These are phyloP conservation scores for Alviniconcha strummeri DNA, from an alignment of 2,888 invertebrate species.

Conservation along the genomic window DNA sequence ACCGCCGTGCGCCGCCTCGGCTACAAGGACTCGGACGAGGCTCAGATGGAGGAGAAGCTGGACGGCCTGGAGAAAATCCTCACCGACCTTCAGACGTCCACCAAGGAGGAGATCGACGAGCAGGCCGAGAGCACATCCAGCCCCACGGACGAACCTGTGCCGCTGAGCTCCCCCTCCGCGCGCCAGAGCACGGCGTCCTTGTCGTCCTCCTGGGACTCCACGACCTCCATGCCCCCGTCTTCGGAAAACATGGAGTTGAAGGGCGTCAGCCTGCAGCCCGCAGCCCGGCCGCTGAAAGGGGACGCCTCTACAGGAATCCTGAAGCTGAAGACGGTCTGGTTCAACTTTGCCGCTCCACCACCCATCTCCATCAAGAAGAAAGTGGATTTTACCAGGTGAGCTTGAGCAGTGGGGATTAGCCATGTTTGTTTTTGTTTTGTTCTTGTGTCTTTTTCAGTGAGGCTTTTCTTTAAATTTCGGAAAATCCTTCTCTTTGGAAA, in stretches of 20 bases:
- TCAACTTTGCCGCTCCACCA: conserved; percentile 97
- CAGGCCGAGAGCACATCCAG: conserved; percentile 36
- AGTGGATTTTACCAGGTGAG: conserved; percentile 91
- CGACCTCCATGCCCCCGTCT: conserved; percentile 52
- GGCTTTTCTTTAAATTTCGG: neutral
- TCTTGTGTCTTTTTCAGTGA: neutral
- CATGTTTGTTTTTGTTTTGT: too few relatives aligned
- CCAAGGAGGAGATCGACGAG: conserved; percentile 36
- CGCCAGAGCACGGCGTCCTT: conserved; percentile 39
- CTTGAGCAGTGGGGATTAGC: too few relatives aligned
- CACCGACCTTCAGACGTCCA: conserved; percentile 32
- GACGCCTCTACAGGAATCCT: conserved; percentile 86
- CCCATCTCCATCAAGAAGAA: conserved; percentile 94
- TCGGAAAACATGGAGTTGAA: conserved; percentile 33
- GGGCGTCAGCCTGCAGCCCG: conserved; percentile 35
- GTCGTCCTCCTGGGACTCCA: conserved; percentile 58
- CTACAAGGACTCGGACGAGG: conserved; percentile 57
- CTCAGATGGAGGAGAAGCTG: conserved; percentile 53
- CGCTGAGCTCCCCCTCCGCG: conserved; percentile 42
- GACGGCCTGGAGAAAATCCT: conserved; percentile 47
- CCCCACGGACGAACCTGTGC: conserved; percentile 44
- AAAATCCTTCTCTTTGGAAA: neutral
- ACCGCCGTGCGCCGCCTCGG: conserved; percentile 80
- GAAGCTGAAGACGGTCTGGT: conserved; percentile 93
- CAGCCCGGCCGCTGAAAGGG: conserved; percentile 61